Conservation (phyloP, 2,113 vertebrate species). For the Mus pahari region DNA sequence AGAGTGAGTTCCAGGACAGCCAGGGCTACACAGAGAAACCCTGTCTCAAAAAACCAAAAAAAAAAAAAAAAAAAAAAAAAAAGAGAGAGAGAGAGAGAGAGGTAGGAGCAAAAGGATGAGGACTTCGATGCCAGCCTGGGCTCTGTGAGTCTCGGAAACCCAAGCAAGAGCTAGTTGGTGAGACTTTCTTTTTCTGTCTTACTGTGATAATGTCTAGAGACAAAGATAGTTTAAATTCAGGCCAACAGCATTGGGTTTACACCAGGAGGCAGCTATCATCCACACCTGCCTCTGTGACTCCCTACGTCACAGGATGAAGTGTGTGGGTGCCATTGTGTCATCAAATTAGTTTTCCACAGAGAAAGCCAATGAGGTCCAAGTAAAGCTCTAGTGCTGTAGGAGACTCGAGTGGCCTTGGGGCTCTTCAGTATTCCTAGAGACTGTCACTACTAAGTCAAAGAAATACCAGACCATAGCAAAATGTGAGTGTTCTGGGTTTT, state of each 20-base stretch:
- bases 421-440: not conserved
- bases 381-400: not conserved
- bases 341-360: conserved; percentile 6
- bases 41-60: no score
- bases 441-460: not conserved
- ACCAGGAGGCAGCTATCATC: not conserved
- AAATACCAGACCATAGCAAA: conserved; percentile 24
- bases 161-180: not conserved
- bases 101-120: not conserved
- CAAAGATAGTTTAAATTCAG: conserved; percentile 24
- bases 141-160: not conserved
- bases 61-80: no score
- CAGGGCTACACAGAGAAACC: no score
- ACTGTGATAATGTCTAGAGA: not conserved
- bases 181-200: conserved; percentile 54
- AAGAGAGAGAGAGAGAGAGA: no score
- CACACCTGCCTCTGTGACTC: not conserved
- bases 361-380: conserved; percentile 18
- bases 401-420: not conserved
- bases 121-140: not conserved
- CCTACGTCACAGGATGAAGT: not conserved
- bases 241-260: not conserved
- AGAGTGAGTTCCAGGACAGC: no score
- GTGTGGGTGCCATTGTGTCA: not conserved
- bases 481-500: not conserved